Evolutionary conservation across 2,113 vertebrate species (phyloP), one percentile per base, ranked within the genome.

Genomic region (Leiothrix lutea): DNA sequence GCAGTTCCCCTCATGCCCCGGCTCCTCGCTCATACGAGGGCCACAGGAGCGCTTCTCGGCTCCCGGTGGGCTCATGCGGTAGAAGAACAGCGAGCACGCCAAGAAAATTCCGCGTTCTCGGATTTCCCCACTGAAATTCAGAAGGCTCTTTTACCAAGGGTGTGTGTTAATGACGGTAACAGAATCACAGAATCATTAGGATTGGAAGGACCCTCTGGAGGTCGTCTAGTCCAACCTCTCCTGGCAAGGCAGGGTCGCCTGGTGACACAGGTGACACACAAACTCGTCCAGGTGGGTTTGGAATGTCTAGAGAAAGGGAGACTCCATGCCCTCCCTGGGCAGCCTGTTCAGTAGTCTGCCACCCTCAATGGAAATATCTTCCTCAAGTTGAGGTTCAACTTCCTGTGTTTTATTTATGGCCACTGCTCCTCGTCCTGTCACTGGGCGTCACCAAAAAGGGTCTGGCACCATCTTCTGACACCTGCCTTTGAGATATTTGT

Each of bases 11-110:
- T 45, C 33, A 1, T 0, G 44, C 2, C 20, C 20, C 51, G 45
- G 36, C 45, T 14, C 22, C 22, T 8, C 5, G 31, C 5, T 3
- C 28, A 20, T 3, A 0, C 35, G 26, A 0, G 8, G 1, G 1
- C 1, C 19, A 0, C 8, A 2, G 4, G 4, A 22, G 38, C 18
- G 0, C 35, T 5, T 23, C n/a, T 9, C 31, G 15, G 26, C 25
- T 22, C 10, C 14, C 17, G 10, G 2, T 1, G 29, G 5, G 35
- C 42, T 47, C 56, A 31, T 50, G 25, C 16, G 16, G 23, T 4
- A 11, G 14, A 23, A 21, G 9, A 50, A 3, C 23, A 7, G 29
- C 4, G 13, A 42, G 9, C 11, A 2, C 6, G 23, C 11, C 29
- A 0, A 4, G 25, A 2, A n/a, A 57, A 11, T 23, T 23, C 31